Base-by-base conservation (phyloP, 2,888 invertebrate species). In the Heliothis peltigera region DNA sequence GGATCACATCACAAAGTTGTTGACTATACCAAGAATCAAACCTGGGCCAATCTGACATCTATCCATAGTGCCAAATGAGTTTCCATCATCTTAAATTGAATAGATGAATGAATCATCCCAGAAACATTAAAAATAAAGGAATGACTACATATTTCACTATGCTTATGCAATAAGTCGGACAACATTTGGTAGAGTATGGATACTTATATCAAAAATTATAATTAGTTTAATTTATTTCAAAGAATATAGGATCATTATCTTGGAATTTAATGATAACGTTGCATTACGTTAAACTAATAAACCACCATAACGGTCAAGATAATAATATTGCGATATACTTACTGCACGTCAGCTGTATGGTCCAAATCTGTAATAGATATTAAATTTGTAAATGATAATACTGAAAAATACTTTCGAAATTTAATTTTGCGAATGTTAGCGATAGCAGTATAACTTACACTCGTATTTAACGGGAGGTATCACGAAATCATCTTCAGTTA, bases 281-380 rank as follows among this genome's bases (percentile, higher is more conserved):
- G 67, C 51, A 74, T 48, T 55, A 74, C 51, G n/a, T 22, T 15
- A 19, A 49, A 15, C 8, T 1, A 18, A 47, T 22, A 39, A n/a
- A n/a, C 15, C 0, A 25, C 8, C 0, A n/a, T 32, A 3, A 32
- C 19, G 5, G 18, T 17, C 0, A 25, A 54, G 21, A 22, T 4
- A 44, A 0, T n/a, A n/a, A n/a, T n/a, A n/a, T 18, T 17, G 19
- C 1, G 32, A 15, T 60, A 44, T 85, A 97, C 98, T 97, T 96
- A 98, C 98, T 99, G 99, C n/a, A 99, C 98, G 95, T 99, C 99
- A 18, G 99, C 99, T 32, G 99, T 99, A 89, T 99, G 99, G 88
- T 99, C 99, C 89, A 99, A 95, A 96, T 98, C 98, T 98, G 95
- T 70, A 96, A 87, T 66, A 68, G n/a, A 75, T 10, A 32, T 32